phyloP scores from a whole-genome alignment of 2,113 vertebrate species.

The Fregetta grallaria region DNA sequence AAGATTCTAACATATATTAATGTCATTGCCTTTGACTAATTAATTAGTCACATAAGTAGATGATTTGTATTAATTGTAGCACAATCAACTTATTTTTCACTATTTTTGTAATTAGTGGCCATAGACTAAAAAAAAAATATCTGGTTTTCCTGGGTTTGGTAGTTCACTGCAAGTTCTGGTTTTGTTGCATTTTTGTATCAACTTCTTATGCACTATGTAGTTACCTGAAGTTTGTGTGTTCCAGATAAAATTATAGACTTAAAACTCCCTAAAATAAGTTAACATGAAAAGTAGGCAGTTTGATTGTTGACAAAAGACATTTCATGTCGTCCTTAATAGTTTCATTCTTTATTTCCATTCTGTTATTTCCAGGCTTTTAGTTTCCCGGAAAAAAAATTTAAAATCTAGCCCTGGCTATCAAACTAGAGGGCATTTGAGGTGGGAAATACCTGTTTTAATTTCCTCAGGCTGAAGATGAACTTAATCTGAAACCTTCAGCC shows the following conservation, averaged over 20 bases:
- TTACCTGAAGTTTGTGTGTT: neutral
- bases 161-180: neutral
- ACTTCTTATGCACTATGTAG: neutral
- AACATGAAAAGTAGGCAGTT: neutral
- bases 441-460: neutral
- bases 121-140: neutral
- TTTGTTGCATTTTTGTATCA: neutral
- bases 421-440: neutral
- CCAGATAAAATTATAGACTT: neutral
- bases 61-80: neutral
- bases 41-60: neutral
- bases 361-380: neutral
- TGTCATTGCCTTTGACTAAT: neutral
- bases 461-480: neutral
- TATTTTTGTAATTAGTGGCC: neutral
- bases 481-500: neutral
- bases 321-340: neutral
- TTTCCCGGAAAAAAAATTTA: neutral
- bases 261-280: neutral
- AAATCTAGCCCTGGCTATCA: neutral
- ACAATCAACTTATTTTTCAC: neutral
- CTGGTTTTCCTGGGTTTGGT: neutral
- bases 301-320: neutral
- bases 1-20: neutral
- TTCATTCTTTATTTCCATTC: neutral